phyloP scores from a whole-genome alignment of 2,113 vertebrate species.

The Triplophysa rosa region DNA sequence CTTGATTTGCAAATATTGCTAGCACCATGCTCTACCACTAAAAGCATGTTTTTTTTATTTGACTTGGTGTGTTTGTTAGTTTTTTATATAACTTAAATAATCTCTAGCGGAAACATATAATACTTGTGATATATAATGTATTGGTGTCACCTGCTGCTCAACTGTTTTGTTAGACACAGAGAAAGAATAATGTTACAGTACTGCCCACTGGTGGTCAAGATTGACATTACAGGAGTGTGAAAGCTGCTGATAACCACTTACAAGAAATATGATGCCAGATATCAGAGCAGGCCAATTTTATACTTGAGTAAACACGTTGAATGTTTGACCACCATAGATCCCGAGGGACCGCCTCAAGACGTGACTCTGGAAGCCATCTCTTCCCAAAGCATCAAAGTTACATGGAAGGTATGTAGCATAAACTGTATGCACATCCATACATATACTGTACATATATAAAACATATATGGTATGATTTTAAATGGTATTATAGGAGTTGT shows the following conservation, averaged over 20 bases:
- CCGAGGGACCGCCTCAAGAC: slow-evolving; percentile 96
- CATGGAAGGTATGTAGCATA: slow-evolving; percentile 87
- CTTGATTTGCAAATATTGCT: too few species aligned
- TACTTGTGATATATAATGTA: not conserved
- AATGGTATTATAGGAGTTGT: too few species aligned
- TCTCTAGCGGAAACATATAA: not conserved
- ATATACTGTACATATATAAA: too few species aligned
- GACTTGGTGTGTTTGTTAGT: not conserved
- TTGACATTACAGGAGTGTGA: not conserved
- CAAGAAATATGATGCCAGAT: not conserved
- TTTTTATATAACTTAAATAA: not conserved
- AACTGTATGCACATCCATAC: too few species aligned
- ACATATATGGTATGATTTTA: too few species aligned
- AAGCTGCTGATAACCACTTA: not conserved
- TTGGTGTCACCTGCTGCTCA: not conserved
- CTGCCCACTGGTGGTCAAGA: slow-evolving; percentile 1
- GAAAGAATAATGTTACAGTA: slow-evolving; percentile 10
- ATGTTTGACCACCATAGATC: slow-evolving; percentile 74
- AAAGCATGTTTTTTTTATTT: not conserved
- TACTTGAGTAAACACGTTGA: not conserved
- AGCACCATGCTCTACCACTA: not conserved
- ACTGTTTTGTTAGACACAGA: not conserved
- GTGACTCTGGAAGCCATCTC: slow-evolving; percentile 94
- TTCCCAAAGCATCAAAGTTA: slow-evolving; percentile 94
- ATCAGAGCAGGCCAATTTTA: not conserved